Conservation (phyloP, 2,797 vertebrate genomes). For the Chiroxiphia lanceolata region DNA sequence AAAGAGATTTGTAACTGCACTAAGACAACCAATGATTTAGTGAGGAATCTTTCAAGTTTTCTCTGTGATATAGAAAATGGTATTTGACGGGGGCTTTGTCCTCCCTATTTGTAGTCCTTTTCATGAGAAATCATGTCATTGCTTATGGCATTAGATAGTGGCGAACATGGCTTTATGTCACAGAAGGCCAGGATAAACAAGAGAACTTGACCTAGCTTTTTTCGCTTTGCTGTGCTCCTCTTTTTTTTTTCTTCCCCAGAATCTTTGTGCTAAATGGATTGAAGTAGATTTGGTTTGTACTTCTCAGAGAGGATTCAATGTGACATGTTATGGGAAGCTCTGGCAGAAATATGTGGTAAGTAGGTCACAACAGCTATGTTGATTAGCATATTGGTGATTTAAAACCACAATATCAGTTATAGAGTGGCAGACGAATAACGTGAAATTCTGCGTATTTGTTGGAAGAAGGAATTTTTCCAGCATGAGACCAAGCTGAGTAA, state of each 20-base stretch:
- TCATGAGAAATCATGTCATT: slow-evolving; percentile 52
- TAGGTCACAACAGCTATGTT: slow-evolving; percentile 75
- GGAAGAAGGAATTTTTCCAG: slow-evolving; percentile 35
- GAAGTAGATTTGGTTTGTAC: slow-evolving; percentile 58
- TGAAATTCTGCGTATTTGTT: slow-evolving; percentile 3
- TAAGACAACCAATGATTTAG: not conserved
- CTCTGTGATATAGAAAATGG: not conserved
- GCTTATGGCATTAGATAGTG: slow-evolving; percentile 25
- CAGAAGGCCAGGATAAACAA: slow-evolving; percentile 48
- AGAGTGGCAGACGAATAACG: slow-evolving; percentile 15
- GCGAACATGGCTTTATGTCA: slow-evolving; percentile 42
- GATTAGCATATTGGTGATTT: slow-evolving; percentile 66
- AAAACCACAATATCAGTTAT: slow-evolving; percentile 39
- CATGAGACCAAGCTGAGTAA: slow-evolving; percentile 37
- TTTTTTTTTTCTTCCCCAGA: not conserved
- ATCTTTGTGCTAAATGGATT: slow-evolving; percentile 51
- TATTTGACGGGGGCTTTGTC: not conserved
- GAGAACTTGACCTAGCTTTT: slow-evolving; percentile 50
- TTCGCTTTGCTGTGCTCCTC: not conserved
- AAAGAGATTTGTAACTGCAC: not conserved
- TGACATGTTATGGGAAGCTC: slow-evolving; percentile 55
- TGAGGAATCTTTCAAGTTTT: slow-evolving; percentile 3
- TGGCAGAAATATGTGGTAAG: slow-evolving; percentile 66
- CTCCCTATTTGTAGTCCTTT: slow-evolving; percentile 21
- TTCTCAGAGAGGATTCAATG: slow-evolving; percentile 56